Conservation (phyloP, 2,888 invertebrate genomes). For the Lepidonotus clava region DNA sequence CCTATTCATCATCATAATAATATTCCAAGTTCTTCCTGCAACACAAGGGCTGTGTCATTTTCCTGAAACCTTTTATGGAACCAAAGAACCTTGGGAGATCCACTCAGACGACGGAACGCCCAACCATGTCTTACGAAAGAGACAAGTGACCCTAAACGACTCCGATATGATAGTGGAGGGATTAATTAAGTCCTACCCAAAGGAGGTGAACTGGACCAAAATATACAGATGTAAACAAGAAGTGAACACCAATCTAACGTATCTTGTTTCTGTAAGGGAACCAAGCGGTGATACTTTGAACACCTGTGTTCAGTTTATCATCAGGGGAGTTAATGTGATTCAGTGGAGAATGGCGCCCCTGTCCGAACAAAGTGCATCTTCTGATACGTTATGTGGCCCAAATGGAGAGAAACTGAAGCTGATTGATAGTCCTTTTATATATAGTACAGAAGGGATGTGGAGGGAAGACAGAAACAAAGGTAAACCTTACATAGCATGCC, state of each 20-base stretch:
- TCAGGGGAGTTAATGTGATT: neutral
- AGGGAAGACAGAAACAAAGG: neutral
- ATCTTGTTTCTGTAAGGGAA: neutral
- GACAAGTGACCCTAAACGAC: neutral
- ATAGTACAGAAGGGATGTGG: neutral
- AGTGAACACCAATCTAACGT: neutral
- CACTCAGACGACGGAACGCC: neutral
- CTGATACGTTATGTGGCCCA: neutral
- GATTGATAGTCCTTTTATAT: constrained; percentile 2
- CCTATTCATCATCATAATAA: too few species aligned
- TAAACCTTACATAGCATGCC: neutral
- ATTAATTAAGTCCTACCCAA: neutral
- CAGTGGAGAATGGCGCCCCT: neutral
- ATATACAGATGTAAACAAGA: neutral
- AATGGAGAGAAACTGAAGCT: neutral
- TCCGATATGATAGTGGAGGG: neutral
- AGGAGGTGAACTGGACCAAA: neutral
- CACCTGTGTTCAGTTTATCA: neutral
- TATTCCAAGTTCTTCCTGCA: too few species aligned
- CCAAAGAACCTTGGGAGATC: neutral
- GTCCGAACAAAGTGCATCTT: neutral
- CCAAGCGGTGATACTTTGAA: neutral
- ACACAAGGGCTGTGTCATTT: neutral
- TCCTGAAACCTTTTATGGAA: neutral
- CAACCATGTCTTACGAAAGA: neutral